phyloP scores from a whole-genome alignment of 2,888 invertebrate genomes.

The Andrena chrysosceles region DNA sequence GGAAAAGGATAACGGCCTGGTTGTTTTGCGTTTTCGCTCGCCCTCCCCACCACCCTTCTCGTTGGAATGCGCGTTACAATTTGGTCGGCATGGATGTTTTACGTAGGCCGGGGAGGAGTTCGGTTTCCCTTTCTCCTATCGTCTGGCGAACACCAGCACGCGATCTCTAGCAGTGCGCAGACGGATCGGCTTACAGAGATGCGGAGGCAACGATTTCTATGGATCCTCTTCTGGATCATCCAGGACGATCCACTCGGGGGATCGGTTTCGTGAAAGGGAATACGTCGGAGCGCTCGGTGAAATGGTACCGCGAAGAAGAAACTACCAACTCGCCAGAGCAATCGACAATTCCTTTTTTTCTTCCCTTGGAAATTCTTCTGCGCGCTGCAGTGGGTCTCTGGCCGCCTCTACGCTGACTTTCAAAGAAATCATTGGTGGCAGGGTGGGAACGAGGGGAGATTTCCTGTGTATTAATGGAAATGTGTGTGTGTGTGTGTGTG shows the following conservation, averaged over 20 bases:
- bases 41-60: constrained; percentile 16
- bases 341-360: background rate
- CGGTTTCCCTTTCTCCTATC: constrained; percentile 70
- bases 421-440: too few relatives aligned
- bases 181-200: constrained; percentile 40
- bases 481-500: too few relatives aligned
- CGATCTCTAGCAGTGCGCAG: background rate
- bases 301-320: constrained; percentile 25
- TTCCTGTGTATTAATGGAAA: too few relatives aligned
- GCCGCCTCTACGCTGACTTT: too few relatives aligned
- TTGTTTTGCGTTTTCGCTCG: constrained; percentile 69
- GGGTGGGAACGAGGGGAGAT: too few relatives aligned
- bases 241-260: constrained; percentile 4
- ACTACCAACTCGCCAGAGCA: background rate
- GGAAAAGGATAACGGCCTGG: constrained; percentile 57
- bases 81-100: constrained; percentile 33
- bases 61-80: constrained; percentile 47
- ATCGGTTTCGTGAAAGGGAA: constrained; percentile 46
- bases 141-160: constrained; percentile 20
- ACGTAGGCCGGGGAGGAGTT: constrained; percentile 35
- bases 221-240: constrained; percentile 32
- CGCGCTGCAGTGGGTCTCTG: background rate
- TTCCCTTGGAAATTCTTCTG: background rate
- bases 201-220: constrained; percentile 40
- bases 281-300: constrained; percentile 22